phyloP scores from a whole-genome alignment of 1,140 invertebrate species.

The Ganaspis sp. region DNA sequence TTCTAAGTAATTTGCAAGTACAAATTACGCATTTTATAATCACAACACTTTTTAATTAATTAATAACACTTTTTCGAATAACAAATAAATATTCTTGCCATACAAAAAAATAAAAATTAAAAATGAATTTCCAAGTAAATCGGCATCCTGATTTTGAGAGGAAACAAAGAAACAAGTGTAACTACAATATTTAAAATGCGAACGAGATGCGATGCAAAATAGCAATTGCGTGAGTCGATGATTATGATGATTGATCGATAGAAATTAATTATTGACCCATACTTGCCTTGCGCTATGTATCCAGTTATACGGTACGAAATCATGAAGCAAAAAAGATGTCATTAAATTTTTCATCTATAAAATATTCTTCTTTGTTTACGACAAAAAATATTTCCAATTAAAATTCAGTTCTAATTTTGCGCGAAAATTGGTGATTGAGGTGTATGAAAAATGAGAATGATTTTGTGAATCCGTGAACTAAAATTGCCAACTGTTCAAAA shows the following conservation, averaged over 20 bases:
- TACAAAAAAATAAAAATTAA: neutral
- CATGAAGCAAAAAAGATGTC: conserved; percentile 71
- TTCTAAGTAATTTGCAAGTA: too few species aligned
- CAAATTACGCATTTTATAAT: too few species aligned
- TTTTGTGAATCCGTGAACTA: neutral
- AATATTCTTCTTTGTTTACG: too few species aligned
- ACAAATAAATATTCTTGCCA: too few species aligned
- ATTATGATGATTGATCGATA: conserved; percentile 38
- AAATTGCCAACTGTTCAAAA: neutral
- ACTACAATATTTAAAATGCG: conserved; percentile 28
- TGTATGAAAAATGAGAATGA: neutral
- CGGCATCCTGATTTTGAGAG: neutral
- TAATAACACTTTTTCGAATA: too few species aligned
- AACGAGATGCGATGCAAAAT: conserved; percentile 42
- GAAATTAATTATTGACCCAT: conserved; percentile 57
- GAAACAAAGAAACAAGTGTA: neutral
- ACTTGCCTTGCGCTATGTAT: conserved; percentile 75
- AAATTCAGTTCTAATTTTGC: neutral
- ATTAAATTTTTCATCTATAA: conserved; percentile 52
- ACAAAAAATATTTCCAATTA: neutral
- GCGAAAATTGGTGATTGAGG: neutral
- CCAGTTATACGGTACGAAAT: conserved; percentile 72
- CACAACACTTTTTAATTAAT: too few species aligned
- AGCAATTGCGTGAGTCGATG: conserved; percentile 41
- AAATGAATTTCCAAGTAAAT: neutral